These are phyloP conservation scores for Drosophila chauvacae DNA, from an alignment of 1,140 invertebrate species.

Conservation along the genomic window DNA sequence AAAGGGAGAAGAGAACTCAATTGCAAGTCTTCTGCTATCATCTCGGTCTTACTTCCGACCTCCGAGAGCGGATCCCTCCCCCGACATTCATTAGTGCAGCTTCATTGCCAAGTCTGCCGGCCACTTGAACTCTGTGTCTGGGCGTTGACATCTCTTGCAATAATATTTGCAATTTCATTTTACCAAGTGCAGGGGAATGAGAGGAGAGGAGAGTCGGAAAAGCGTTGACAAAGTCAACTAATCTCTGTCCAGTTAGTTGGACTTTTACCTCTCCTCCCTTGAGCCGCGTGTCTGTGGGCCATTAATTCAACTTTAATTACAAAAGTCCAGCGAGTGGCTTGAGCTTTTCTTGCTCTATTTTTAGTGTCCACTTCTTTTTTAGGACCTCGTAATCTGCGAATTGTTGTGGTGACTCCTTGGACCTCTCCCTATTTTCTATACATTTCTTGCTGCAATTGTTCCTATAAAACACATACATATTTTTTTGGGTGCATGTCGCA, in stretches of 20 bases:
- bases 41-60: not conserved
- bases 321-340: constrained; percentile 33
- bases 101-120: constrained; percentile 46
- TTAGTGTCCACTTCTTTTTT: constrained; percentile 32
- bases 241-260: constrained; percentile 39
- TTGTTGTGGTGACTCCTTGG: constrained; percentile 9
- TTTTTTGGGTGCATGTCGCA: constrained; percentile 21
- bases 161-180: constrained; percentile 44
- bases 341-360: constrained; percentile 35
- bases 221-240: constrained; percentile 46
- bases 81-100: constrained; percentile 44
- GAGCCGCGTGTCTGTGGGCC: constrained; percentile 30
- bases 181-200: constrained; percentile 5
- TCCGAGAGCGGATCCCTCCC: not conserved
- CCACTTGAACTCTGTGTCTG: constrained; percentile 58
- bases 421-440: constrained; percentile 11
- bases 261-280: not conserved
- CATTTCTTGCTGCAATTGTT: constrained; percentile 24
- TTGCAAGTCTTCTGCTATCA: constrained; percentile 26
- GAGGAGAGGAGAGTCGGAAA: constrained; percentile 1
- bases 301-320: constrained; percentile 52
- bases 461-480: not conserved
- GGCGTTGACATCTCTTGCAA: constrained; percentile 40
- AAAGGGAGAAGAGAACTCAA: constrained; percentile 6
- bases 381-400: constrained; percentile 38